Percentiles rank a stretch among this genome's conserved stretches.
These are phyloP conservation scores for Aphaenogaster ashmeadi DNA, from an alignment of 1,140 invertebrate genomes.

Conservation along the genomic window DNA sequence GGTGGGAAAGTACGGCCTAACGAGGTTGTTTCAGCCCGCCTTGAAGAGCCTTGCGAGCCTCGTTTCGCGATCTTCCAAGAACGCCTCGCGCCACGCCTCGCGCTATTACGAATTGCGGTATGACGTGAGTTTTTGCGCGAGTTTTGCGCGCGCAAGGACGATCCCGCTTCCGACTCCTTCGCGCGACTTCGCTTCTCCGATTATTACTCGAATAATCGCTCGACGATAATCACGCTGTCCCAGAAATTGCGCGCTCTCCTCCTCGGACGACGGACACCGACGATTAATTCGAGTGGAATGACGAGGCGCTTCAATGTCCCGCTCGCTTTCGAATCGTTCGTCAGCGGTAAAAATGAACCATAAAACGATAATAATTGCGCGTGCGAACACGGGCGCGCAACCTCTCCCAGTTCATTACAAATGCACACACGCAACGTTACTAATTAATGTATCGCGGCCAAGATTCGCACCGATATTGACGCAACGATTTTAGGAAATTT, in stretches of 20 bases:
- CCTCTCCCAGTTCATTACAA: conserved; percentile 81
- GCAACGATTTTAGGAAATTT: conserved; percentile 27
- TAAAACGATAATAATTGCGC: conserved; percentile 78
- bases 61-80: conserved; percentile 76
- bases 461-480: conserved; percentile 6
- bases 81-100: conserved; percentile 76
- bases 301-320: background rate
- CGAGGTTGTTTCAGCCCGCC: conserved; percentile 67
- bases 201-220: conserved; percentile 3
- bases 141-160: conserved; percentile 65
- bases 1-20: conserved; percentile 66
- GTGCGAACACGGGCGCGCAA: conserved; percentile 81
- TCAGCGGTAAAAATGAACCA: conserved; percentile 62
- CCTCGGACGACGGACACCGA: background rate
- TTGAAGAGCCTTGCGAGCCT: conserved; percentile 57
- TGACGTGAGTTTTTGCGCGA: conserved; percentile 19
- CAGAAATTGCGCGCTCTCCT: background rate
- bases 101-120: conserved; percentile 21
- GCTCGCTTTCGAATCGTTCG: conserved; percentile 22
- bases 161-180: conserved; percentile 71
- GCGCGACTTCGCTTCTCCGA: background rate
- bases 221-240: background rate
- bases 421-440: conserved; percentile 50
- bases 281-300: background rate
- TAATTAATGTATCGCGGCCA: conserved; percentile 53